A percentile compares a stretch with the other conserved stretches of the same genome.
Evolutionary conservation across 2,888 invertebrate species (phyloP).

Genomic region (Mesopsocus fuscifrons): DNA sequence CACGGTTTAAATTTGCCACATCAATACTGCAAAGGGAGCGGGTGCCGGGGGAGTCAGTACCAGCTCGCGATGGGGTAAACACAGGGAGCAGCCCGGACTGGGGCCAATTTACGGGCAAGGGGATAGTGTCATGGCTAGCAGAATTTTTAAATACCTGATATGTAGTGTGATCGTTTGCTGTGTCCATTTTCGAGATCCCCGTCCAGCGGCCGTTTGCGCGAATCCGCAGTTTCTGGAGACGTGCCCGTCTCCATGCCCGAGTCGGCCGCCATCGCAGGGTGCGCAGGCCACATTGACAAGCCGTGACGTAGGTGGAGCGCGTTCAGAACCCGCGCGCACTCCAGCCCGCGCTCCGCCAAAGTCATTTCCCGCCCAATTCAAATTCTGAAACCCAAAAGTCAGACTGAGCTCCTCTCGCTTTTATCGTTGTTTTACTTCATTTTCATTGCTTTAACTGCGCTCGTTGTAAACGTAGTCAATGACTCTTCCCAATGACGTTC

Average conservation of each 20-base stretch:
- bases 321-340: conserved; percentile 1
- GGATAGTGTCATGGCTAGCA: not conserved
- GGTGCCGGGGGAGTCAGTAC: not conserved
- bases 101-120: conserved; percentile 3
- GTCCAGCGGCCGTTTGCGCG: conserved; percentile 77
- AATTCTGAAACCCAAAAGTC: not conserved
- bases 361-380: not conserved
- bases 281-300: conserved; percentile 13
- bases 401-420: too few species aligned
- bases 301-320: conserved; percentile 6
- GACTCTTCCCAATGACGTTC: too few species aligned
- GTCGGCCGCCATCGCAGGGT: conserved; percentile 74
- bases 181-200: conserved; percentile 74
- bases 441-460: too few species aligned
- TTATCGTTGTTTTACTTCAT: too few species aligned
- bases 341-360: not conserved
- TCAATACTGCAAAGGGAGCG: not conserved
- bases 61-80: conserved; percentile 5
- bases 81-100: too few species aligned
- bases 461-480: too few species aligned
- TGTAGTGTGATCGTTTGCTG: conserved; percentile 78
- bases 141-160: conserved; percentile 42
- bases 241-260: conserved; percentile 87
- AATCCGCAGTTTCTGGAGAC: conserved; percentile 80
- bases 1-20: conserved; percentile 2